Evolutionary conservation across 2,888 invertebrate species (phyloP), one percentile per base, ranked within the genome.

Genomic region (Aricia artaxerxes): DNA sequence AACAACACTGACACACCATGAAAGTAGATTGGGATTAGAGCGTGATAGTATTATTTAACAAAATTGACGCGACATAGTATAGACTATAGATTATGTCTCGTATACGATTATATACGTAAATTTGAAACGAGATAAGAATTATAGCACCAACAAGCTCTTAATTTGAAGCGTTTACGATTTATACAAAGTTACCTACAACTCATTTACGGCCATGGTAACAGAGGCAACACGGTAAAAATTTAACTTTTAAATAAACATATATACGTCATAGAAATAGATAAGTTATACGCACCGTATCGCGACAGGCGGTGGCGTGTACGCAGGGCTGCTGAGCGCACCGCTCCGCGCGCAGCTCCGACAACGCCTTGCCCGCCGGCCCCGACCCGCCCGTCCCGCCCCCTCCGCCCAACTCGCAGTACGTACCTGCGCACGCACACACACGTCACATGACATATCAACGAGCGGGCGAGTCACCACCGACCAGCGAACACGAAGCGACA

Each of bases 231-330:
- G n/a, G n/a, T n/a, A n/a, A n/a, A n/a, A n/a, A n/a, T n/a, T n/a
- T n/a, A n/a, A n/a, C n/a, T n/a, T n/a, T n/a, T 9, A 9, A 49
- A 53, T 53, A 53, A 53, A 6, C 53, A 53, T 24, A 53, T 60
- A 24, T n/a, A 60, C 24, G 24, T 24, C 24, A 7, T 61, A n/a
- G 5, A 60, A n/a, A 24, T n/a, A n/a, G 2, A 60, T 60, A 60
- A 35, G 35, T 35, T 77, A 72, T 61, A 96, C 96, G 96, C 90
- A 96, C 96, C 86, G 94, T 95, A 87, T 96, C 96, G 82, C 92
- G 92, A 90, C 97, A 97, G 84, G 91, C 86, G 81, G 90, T 86
- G 81, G 96, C 96, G 91, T 96, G 96, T 83, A 90, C 87, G 86
- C 97, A 97, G 79, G 85, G 85, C 84, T 86, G 87, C 88, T 90